phyloP scores from a whole-genome alignment of 2,113 vertebrate genomes.

The Malurus cyaneus region DNA sequence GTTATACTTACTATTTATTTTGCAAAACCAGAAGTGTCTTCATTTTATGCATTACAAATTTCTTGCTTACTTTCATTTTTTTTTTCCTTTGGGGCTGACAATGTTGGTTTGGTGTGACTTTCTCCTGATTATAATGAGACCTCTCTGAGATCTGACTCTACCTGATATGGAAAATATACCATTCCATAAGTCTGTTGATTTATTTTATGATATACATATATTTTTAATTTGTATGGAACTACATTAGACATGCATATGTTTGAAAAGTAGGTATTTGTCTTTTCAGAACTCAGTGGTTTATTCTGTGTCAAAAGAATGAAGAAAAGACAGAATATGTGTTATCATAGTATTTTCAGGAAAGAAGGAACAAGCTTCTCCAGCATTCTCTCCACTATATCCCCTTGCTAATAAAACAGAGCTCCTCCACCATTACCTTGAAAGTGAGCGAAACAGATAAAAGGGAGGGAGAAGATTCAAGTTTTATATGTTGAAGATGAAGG shows the following conservation, averaged over 20 bases:
- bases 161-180: not conserved
- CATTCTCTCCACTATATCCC: not conserved
- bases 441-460: not conserved
- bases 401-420: not conserved
- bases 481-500: not conserved
- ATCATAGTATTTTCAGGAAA: not conserved
- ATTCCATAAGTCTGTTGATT: not conserved
- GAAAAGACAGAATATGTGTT: accelerated
- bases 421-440: not conserved
- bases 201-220: not conserved
- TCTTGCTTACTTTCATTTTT: not conserved
- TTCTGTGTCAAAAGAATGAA: not conserved
- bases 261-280: not conserved
- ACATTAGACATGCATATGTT: not conserved
- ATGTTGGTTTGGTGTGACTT: not conserved
- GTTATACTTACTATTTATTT: not conserved
- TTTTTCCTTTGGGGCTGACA: not conserved
- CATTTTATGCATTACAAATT: not conserved
- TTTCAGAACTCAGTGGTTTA: not conserved
- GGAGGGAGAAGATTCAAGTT: not conserved
- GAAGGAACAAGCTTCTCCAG: not conserved
- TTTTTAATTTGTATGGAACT: not conserved
- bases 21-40: not conserved
- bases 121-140: not conserved
- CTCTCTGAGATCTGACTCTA: not conserved